Evolutionary conservation across 2,113 vertebrate species (phyloP), one percentile per base, ranked within the genome.

Genomic region (Cyprinodon variegatus): DNA sequence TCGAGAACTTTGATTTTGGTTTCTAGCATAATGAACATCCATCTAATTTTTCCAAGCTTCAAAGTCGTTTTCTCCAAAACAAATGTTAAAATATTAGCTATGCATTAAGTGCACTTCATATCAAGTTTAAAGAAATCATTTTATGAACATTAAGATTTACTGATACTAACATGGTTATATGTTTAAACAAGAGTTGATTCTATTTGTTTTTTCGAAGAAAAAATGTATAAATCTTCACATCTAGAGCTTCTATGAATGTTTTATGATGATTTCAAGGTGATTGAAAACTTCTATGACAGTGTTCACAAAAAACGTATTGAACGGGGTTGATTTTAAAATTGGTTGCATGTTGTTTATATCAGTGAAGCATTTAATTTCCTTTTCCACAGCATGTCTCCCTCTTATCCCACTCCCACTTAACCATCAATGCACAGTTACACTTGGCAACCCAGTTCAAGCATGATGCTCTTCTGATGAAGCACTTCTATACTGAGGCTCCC

Each of bases 391-490:
- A 41, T 37, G 17, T 43, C 13, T 57, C 1, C 15, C 57, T 40
- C 71, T 72, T 76, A 48, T 65, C 41, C 60, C 17, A 22, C 0
- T 62, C 60, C 68, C 38, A 78, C 57, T 64, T 39, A 36, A 45
- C 20, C 53, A 11, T 69, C 53, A 70, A 15, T 45, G 66, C 53
- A 59, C 22, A 61, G 39, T 36, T 22, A 63, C 61, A 57, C 48
- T 62, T 65, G 63, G 57, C 10, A 29, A 2, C 63, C 29, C 74
- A 43, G 0, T 65, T 73, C 13, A 29, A 73, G 46, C 48, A 38
- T 57, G 61, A 83, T 70, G 62, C 45, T 15, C 68, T 61, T 41
- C 45, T 79, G 63, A 83, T 76, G 74, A 72, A 68, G 68, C 9
- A 76, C 37, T 11, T 1, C 22, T 20, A 53, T 3, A 39, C 17